Percentiles rank a stretch among this genome's conserved stretches.
Conservation (phyloP, 2,113 vertebrate species). For the Accipiter cooperii region DNA sequence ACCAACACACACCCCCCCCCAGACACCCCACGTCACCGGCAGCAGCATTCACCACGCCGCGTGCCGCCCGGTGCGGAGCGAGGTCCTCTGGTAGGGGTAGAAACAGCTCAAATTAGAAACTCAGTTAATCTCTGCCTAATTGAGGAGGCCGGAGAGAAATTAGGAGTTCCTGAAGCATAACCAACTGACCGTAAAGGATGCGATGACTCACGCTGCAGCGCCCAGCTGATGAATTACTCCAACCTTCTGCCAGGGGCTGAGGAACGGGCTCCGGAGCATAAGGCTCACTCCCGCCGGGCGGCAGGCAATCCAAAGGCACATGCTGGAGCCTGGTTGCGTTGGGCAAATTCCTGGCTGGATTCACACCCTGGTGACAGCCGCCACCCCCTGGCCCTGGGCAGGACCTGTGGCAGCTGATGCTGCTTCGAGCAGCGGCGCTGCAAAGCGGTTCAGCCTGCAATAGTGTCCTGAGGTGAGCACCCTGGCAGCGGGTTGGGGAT, state of each 20-base stretch:
- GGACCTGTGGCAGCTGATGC: neutral
- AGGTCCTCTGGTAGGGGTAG: neutral
- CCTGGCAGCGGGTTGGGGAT: neutral
- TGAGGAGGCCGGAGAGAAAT: neutral
- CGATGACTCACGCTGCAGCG: neutral
- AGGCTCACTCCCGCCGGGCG: neutral
- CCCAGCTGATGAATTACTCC: neutral
- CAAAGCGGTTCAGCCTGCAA: fast-evolving
- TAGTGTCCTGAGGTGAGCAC: fast-evolving
- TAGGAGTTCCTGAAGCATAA: neutral
- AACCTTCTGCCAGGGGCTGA: neutral
- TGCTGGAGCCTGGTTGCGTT: neutral
- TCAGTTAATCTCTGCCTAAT: neutral
- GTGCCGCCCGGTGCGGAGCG: fast-evolving
- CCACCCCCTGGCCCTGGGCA: fast-evolving
- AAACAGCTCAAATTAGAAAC: neutral
- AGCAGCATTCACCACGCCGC: fast-evolving
- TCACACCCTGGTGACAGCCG: neutral
- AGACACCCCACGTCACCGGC: neutral
- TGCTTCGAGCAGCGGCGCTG: neutral
- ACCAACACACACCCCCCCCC: fast-evolving
- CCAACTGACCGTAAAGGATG: neutral
- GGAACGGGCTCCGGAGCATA: neutral
- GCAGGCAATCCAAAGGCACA: neutral
- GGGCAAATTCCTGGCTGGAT: neutral